phyloP scores from a whole-genome alignment of 1,140 invertebrate species.

The Latrodectus geometricus region DNA sequence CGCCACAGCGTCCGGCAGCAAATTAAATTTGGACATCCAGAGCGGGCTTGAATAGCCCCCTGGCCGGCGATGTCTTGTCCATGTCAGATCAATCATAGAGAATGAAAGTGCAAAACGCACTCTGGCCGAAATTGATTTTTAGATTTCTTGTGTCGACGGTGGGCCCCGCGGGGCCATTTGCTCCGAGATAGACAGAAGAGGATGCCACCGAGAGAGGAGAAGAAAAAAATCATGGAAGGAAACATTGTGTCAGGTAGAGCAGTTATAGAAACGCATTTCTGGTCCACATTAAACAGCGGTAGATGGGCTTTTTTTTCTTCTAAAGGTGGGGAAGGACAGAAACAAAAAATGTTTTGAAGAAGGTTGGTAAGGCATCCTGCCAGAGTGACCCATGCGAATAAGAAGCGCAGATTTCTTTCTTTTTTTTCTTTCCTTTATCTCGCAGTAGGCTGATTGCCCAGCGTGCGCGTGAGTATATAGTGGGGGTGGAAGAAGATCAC shows the following conservation, averaged over 20 bases:
- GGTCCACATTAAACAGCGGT: slow-evolving; percentile 44
- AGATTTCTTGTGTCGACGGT: slow-evolving; percentile 45
- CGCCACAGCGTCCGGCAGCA: slow-evolving; percentile 57
- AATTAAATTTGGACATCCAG: slow-evolving; percentile 62
- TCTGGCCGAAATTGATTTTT: slow-evolving; percentile 60
- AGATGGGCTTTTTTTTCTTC: not conserved
- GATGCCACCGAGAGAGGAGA: not conserved
- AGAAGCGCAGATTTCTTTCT: slow-evolving; percentile 50
- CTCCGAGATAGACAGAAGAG: slow-evolving; percentile 35
- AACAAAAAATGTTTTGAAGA: not conserved
- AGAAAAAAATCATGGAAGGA: slow-evolving; percentile 36
- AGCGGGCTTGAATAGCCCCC: slow-evolving; percentile 58
- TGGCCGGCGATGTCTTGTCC: slow-evolving; percentile 58
- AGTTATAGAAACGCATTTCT: slow-evolving; percentile 55
- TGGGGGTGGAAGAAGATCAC: slow-evolving; percentile 12
- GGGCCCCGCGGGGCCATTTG: slow-evolving; percentile 59
- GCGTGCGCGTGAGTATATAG: not conserved
- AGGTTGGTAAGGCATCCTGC: not conserved
- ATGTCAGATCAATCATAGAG: slow-evolving; percentile 61
- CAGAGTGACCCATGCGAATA: not conserved
- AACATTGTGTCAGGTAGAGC: slow-evolving; percentile 57
- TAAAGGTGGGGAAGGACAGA: not conserved
- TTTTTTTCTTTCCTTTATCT: slow-evolving; percentile 58
- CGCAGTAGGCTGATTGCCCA: slow-evolving; percentile 45
- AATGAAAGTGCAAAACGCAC: slow-evolving; percentile 63